Conservation (phyloP, 2,888 invertebrate genomes). For the Pseudoips prasinana region DNA sequence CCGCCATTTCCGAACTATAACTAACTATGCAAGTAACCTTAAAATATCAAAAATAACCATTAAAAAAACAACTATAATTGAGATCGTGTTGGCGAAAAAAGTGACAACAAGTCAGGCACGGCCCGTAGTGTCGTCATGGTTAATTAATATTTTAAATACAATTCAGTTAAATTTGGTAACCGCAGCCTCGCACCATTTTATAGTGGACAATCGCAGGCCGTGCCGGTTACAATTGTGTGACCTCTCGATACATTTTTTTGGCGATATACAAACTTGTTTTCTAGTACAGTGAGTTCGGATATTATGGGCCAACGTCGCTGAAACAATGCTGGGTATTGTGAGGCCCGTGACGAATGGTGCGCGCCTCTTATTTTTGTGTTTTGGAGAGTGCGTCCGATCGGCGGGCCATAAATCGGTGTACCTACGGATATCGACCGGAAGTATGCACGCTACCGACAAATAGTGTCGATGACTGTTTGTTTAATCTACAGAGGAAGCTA, state of each 20-base stretch:
- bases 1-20: slow-evolving; percentile 60
- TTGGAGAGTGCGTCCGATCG: slow-evolving; percentile 68
- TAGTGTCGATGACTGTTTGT: slow-evolving; percentile 65
- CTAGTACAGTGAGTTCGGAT: slow-evolving; percentile 55
- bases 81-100: slow-evolving; percentile 65
- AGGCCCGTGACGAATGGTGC: slow-evolving; percentile 67
- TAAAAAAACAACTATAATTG: slow-evolving; percentile 65
- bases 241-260: slow-evolving; percentile 46
- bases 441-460: slow-evolving; percentile 59
- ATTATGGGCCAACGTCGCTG: slow-evolving; percentile 57
- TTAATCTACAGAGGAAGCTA: slow-evolving; percentile 53
- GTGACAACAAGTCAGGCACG: slow-evolving; percentile 57
- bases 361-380: slow-evolving; percentile 71
- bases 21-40: slow-evolving; percentile 59
- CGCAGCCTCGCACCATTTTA: slow-evolving; percentile 43
- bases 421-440: slow-evolving; percentile 71
- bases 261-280: slow-evolving; percentile 52
- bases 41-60: slow-evolving; percentile 55
- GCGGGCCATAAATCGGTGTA: slow-evolving; percentile 58
- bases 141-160: slow-evolving; percentile 72
- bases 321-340: slow-evolving; percentile 72
- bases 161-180: slow-evolving; percentile 67
- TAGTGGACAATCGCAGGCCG: slow-evolving; percentile 25
- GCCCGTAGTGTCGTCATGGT: slow-evolving; percentile 54
- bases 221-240: slow-evolving; percentile 30